These are phyloP conservation scores for Danionella dracula DNA, from an alignment of 2,797 vertebrate species.

Conservation along the genomic window DNA sequence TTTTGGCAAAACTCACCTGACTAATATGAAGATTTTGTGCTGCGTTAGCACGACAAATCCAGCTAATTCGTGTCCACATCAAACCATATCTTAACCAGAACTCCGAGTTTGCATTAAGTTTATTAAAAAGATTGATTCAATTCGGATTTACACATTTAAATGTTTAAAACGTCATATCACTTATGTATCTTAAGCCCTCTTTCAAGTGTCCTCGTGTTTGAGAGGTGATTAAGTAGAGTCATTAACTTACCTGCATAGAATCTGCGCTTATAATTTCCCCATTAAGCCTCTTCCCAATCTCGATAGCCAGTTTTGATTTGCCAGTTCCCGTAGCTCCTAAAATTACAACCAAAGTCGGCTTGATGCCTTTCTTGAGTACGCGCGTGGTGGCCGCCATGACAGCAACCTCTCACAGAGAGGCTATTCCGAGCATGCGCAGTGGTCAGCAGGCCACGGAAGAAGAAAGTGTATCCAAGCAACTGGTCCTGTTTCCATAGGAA, in stretches of 20 bases:
- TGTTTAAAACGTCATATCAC: slow-evolving; percentile 2
- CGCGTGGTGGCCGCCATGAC: slow-evolving; percentile 71
- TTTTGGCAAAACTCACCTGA: too few relatives aligned
- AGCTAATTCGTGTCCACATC: too few relatives aligned
- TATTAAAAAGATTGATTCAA: too few relatives aligned
- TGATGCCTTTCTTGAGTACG: slow-evolving; percentile 47
- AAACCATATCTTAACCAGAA: too few relatives aligned
- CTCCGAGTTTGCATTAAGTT: too few relatives aligned
- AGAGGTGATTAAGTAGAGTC: neutral
- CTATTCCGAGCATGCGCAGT: slow-evolving; percentile 54
- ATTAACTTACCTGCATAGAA: slow-evolving; percentile 86
- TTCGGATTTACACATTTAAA: neutral
- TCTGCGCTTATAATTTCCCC: slow-evolving; percentile 93
- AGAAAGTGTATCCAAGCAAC: slow-evolving; percentile 57
- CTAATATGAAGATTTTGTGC: too few relatives aligned
- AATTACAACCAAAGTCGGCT: slow-evolving; percentile 82
- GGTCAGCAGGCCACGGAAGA: neutral
- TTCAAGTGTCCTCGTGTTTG: neutral
- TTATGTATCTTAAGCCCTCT: too few relatives aligned
- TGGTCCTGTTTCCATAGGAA: slow-evolving; percentile 50
- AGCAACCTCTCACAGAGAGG: neutral
- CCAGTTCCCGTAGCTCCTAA: slow-evolving; percentile 89
- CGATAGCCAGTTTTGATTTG: slow-evolving; percentile 86
- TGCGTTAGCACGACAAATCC: too few relatives aligned
- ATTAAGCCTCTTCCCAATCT: slow-evolving; percentile 77